Percentiles rank a stretch among this genome's conserved stretches.
phyloP scores from a whole-genome alignment of 2,888 invertebrate species.

The Pteria penguin region DNA sequence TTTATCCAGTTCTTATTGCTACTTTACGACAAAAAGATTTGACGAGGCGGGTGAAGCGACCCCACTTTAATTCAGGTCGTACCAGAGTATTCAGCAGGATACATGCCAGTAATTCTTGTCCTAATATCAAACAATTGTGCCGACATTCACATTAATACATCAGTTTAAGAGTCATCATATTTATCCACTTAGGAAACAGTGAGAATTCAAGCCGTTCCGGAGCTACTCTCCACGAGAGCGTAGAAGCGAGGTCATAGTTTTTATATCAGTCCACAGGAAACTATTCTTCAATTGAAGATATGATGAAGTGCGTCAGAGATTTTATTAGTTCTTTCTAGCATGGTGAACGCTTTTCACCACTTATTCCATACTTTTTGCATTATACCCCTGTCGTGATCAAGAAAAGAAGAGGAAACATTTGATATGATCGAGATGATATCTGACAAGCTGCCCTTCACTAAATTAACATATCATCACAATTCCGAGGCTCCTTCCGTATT shows the following conservation, averaged over 20 bases:
- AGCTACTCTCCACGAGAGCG: not conserved
- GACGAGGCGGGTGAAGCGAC: not conserved
- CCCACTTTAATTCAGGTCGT: not conserved
- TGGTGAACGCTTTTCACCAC: conserved; percentile 10
- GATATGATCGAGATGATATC: not conserved
- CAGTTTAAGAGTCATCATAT: not conserved
- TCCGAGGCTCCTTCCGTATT: no score
- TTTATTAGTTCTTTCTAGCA: not conserved
- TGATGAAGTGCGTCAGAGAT: not conserved
- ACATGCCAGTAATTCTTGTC: not conserved
- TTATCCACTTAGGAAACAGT: not conserved
- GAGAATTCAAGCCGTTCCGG: not conserved
- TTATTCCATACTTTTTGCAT: conserved; percentile 15
- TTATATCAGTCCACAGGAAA: not conserved
- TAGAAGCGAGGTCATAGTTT: not conserved
- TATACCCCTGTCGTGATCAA: conserved; percentile 18
- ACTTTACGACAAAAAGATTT: not conserved
- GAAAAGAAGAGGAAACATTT: not conserved
- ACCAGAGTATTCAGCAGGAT: not conserved
- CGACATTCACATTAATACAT: not conserved
- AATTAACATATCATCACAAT: no score
- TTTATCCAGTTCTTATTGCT: not conserved
- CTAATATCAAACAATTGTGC: not conserved
- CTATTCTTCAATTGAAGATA: not conserved
- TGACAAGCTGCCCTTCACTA: no score